These are phyloP conservation scores for Alosa sapidissima DNA, from an alignment of 2,797 vertebrate genomes.

Conservation along the genomic window DNA sequence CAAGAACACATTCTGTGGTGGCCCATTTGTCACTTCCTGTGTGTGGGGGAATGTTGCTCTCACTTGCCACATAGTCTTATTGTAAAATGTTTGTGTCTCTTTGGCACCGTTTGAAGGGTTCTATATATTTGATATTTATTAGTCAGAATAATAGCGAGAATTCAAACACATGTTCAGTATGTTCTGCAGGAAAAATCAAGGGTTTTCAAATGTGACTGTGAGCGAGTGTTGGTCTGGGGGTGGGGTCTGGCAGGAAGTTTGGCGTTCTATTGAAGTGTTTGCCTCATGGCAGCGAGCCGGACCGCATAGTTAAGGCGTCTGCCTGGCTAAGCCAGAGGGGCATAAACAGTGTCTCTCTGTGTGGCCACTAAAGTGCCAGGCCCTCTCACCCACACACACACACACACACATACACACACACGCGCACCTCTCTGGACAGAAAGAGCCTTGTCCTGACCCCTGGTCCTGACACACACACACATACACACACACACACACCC, in stretches of 20 bases:
- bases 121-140: neutral
- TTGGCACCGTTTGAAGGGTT: neutral
- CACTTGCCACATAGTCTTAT: neutral
- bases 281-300: slow-evolving; percentile 25
- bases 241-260: slow-evolving; percentile 59
- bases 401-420: neutral
- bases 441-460: slow-evolving; percentile 31
- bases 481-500: slow-evolving; percentile 25
- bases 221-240: slow-evolving; percentile 34
- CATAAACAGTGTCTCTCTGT: slow-evolving; percentile 42
- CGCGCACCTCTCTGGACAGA: neutral
- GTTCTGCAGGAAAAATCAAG: no score
- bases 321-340: slow-evolving; percentile 18
- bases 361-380: slow-evolving; percentile 43
- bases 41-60: neutral
- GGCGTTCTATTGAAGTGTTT: slow-evolving; percentile 40
- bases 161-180: neutral
- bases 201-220: slow-evolving; percentile 20
- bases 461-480: slow-evolving; percentile 21
- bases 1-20: neutral
- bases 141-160: neutral
- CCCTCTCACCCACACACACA: neutral
- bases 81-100: neutral
- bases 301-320: slow-evolving; percentile 39
- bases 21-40: neutral